phyloP scores from a whole-genome alignment of 2,888 invertebrate species.

The Sialis fuliginosa region DNA sequence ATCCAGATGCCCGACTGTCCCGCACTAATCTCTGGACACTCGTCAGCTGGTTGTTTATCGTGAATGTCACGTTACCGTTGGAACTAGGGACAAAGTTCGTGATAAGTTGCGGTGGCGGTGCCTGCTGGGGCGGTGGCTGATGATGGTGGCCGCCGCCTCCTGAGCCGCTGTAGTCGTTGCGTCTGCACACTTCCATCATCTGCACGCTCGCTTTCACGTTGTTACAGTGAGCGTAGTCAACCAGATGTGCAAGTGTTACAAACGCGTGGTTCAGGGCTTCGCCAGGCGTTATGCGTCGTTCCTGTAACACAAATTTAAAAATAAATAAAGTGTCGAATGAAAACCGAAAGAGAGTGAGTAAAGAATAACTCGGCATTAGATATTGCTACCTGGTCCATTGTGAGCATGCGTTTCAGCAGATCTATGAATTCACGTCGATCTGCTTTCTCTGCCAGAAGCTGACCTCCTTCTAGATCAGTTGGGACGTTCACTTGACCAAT shows the following conservation, averaged over 20 bases:
- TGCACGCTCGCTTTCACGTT: constrained; percentile 94
- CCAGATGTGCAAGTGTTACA: constrained; percentile 79
- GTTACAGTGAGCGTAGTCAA: constrained; percentile 92
- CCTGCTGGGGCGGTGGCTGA: constrained; percentile 22
- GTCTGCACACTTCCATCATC: constrained; percentile 82
- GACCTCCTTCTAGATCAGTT: constrained; percentile 93
- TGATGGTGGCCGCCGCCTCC: constrained; percentile 30
- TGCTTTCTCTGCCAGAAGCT: constrained; percentile 89
- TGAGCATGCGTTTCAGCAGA: constrained; percentile 92
- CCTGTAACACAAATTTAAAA: constrained; percentile 30
- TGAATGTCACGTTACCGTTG: constrained; percentile 74
- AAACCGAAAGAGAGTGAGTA: not conserved
- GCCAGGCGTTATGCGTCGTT: constrained; percentile 85
- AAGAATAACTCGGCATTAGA: constrained; percentile 16
- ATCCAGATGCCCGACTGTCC: constrained; percentile 48
- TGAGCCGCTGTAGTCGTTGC: constrained; percentile 27
- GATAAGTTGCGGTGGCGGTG: constrained; percentile 39
- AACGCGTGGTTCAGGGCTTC: constrained; percentile 93
- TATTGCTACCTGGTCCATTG: constrained; percentile 80
- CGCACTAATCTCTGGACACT: constrained; percentile 54
- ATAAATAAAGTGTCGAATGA: not conserved
- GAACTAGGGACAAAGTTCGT: constrained; percentile 62
- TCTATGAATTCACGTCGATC: constrained; percentile 97
- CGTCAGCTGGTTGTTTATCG: constrained; percentile 78
- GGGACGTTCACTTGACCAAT: constrained; percentile 94